These are phyloP conservation scores for Eueides isabella DNA, from an alignment of 1,140 invertebrate species.

Conservation along the genomic window DNA sequence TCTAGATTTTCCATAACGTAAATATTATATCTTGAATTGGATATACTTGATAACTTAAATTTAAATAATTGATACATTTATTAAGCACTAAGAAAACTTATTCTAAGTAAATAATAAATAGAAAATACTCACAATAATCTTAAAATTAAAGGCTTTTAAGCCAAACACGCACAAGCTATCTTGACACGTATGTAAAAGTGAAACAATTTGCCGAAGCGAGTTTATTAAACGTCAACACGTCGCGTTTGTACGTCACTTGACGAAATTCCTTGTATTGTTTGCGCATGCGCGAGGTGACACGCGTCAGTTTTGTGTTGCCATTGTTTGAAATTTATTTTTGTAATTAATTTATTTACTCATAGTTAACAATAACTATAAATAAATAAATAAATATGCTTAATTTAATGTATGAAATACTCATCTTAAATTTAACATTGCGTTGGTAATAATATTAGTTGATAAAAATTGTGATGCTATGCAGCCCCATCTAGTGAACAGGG, in stretches of 20 bases:
- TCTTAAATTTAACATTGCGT: too few species aligned
- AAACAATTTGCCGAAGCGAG: conserved; percentile 50
- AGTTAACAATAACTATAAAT: too few species aligned
- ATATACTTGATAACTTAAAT: conserved; percentile 6
- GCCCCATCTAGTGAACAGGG: background rate
- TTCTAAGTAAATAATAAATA: conserved; percentile 21
- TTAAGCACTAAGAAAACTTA: background rate
- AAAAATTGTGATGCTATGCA: too few species aligned
- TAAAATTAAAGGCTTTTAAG: conserved; percentile 71
- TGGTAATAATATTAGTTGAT: too few species aligned
- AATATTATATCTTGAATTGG: conserved; percentile 38
- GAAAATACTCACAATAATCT: conserved; percentile 70
- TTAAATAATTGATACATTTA: background rate
- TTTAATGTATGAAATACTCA: too few species aligned
- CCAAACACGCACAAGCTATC: conserved; percentile 66
- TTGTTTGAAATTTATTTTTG: background rate
- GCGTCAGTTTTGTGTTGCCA: conserved; percentile 59
- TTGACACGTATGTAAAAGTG: conserved; percentile 80
- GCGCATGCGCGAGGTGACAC: conserved; percentile 50
- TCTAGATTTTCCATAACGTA: conserved; percentile 50
- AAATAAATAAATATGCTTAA: too few species aligned
- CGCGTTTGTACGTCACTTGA: conserved; percentile 50
- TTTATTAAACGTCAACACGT: conserved; percentile 54
- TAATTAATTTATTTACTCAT: background rate
- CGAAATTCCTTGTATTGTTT: conserved; percentile 31